Base-by-base conservation (phyloP, 2,888 invertebrate genomes). In the Stenodera caucasica region DNA sequence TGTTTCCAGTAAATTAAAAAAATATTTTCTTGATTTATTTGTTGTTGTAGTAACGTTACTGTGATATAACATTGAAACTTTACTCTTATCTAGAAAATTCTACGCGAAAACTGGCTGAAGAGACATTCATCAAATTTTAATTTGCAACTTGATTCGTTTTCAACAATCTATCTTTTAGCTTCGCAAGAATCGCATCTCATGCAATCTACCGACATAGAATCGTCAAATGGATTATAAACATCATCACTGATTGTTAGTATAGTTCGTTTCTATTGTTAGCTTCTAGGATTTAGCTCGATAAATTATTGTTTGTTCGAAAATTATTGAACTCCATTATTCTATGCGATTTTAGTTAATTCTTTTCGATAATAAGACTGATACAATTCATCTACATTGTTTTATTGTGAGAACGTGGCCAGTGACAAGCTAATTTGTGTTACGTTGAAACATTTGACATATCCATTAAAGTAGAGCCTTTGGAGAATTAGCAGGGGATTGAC, bases 41-140 rank as follows among this genome's bases (percentile, higher is more conserved):
- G 60, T 51, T 45, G 21, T 45, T 21, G 21, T 45, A 21, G 40
- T 40, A 18, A 18, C 18, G 40, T 14, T 35, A 37, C 8, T 37
- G 15, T 37, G 15, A 49, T 59, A 56, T 49, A 53, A 53, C 33
- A 56, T 49, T 65, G 57, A 65, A 62, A 61, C 58, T 60, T 50
- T 26, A 30, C 37, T 49, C 52, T 65, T 65, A 65, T 62, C 61
- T 59, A 55, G 50, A 57, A 61, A 53, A 63, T 55, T 57, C 52
- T 30, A 52, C 32, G 53, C 51, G 55, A 53, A 55, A 61, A 65
- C 61, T 65, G 62, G 59, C 21, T 65, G 64, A 62, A 65, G 62
- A 65, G 62, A 59, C 64, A 65, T 65, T 65, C 64, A 65, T 65
- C 64, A 65, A 65, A 59, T 65, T 65, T 65, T 64, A 64, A 64